Evolutionary conservation across 2,113 vertebrate genomes (phyloP), one percentile per base, ranked within the genome.

Genomic region (Galeopterus variegatus): DNA sequence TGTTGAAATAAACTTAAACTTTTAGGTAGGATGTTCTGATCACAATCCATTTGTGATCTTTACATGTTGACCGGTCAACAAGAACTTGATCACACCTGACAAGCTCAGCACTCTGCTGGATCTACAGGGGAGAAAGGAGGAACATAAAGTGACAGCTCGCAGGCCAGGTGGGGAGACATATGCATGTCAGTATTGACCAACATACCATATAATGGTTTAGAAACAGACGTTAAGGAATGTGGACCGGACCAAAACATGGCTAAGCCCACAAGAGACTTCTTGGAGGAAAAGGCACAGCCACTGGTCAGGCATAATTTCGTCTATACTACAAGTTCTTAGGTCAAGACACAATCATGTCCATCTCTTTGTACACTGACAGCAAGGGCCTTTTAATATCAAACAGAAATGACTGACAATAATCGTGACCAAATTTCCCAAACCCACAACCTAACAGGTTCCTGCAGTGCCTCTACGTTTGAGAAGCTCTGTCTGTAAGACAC

Each of bases 171-270:
- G 50, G 67, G 56, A 91, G 58, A 69, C 0, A 0, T 14, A 6
- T 8, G n/a, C 0, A 77, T 1, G 1, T 3, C 11, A 31, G 13
- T 4, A 56, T 6, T 23, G 60, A 26, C 1, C 8, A 48, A 65
- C 19, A 81, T 0, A 5, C 21, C 41, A 85, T 15, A 23, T 0
- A 1, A 2, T 11, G 60, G 31, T 8, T 72, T 24, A 72, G 48
- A 62, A 86, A 80, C 52, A 84, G 54, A 6, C 73, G 36, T 7
- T 19, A 6, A 19, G 5, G 60, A 5, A 3, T 1, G 11, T 8
- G 18, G 13, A 5, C 3, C 83, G 36, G 69, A 92, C 19, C n/a
- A n/a, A n/a, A n/a, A n/a, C n/a, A n/a, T n/a, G n/a, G n/a, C n/a
- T n/a, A n/a, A n/a, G n/a, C n/a, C 88, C 52, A 50, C 11, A n/a